Base-by-base conservation (phyloP, 2,797 vertebrate genomes). In the Coregonus suidteri region DNA sequence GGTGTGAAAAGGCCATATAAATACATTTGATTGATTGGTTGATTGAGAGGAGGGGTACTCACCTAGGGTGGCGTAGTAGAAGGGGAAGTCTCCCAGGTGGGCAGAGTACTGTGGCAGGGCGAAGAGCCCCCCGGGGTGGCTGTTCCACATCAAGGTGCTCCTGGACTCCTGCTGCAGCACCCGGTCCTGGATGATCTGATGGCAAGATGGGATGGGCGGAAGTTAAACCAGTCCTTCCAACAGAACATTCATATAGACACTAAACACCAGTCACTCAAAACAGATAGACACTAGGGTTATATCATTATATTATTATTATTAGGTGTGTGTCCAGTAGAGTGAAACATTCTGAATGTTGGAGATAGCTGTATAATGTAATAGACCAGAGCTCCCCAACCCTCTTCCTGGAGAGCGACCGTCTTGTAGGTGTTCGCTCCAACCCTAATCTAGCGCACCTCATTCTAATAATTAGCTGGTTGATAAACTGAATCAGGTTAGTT, bases 121-220 rank as follows among this genome's bases (percentile, higher is more conserved):
- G 83, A 98, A 98, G 81, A 99, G 95, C 18, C 96, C 98, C 89
- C 98, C 98, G 1, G 98, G 98, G 93, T 98, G 97, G 87, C 95
- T 97, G 95, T 99, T 99, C 98, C 98, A 99, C 96, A 99, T 98
- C 94, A 98, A 95, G 93, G 94, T 96, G 94, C 96, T 98, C 88
- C 96, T 93, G 93, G 97, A 97, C 91, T 95, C 93, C 93, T 98
- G 96, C 94, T 98, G 96, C 93, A 99, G 93, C 92, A 99, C 97
- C 80, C 98, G 95, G 95, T 98, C 98, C 95, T 98, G 97, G 94
- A 99, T 98, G 93, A 99, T 99, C 98, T 99, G 93, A 1, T 47
- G 20, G n/a, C 5, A 25, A n/a, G n/a, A 6, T 2, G 18, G 2
- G n/a, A 62, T 6, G 7, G 18, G 6, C 15, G 37, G 66, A 76